phyloP scores from a whole-genome alignment of 2,797 vertebrate species.

The Girardinus metallicus region DNA sequence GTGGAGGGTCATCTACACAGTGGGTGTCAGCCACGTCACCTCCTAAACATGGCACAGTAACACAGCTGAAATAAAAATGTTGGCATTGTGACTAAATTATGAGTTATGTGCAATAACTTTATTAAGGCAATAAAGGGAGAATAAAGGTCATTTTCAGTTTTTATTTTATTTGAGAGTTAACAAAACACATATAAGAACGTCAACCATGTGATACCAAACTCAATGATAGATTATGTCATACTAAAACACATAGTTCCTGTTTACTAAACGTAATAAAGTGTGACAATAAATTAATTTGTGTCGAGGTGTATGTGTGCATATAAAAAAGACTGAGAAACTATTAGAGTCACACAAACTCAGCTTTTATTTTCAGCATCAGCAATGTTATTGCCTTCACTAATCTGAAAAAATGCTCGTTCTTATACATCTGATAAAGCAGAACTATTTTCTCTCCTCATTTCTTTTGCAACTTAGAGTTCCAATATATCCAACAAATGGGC shows the following conservation, averaged over 20 bases:
- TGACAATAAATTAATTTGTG: neutral
- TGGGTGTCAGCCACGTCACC: conserved; percentile 75
- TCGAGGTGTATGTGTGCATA: neutral
- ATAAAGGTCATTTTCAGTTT: neutral
- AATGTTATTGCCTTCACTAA: neutral
- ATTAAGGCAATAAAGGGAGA: neutral
- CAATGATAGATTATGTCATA: neutral
- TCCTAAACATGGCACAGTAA: conserved; percentile 72
- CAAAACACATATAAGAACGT: neutral
- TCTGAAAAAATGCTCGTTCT: neutral
- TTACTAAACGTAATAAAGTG: neutral
- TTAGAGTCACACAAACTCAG: neutral
- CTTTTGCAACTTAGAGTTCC: neutral
- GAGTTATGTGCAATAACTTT: neutral
- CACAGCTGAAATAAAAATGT: neutral
- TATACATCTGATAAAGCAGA: neutral
- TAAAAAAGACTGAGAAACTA: neutral
- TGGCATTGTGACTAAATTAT: neutral
- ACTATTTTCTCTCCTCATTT: neutral
- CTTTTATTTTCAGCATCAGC: neutral
- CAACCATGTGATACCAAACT: neutral
- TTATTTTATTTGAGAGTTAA: neutral
- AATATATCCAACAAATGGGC: neutral
- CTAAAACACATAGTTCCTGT: no score
- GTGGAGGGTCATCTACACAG: conserved; percentile 80